Evolutionary conservation across 2,797 vertebrate species (phyloP), one percentile per base, ranked within the genome.

Genomic region (Toxotes lorentzi): DNA sequence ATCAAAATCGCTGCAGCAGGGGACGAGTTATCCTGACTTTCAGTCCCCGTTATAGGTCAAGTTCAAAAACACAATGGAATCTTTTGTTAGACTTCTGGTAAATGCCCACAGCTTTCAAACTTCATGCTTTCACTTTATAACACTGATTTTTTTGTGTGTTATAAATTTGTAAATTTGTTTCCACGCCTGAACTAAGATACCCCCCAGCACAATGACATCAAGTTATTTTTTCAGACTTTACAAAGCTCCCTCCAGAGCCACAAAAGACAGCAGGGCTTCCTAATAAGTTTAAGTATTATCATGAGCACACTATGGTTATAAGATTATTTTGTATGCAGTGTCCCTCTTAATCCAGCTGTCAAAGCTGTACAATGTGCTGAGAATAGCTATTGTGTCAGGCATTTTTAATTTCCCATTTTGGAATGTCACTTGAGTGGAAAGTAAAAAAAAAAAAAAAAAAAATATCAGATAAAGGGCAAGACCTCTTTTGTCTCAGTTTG

Each of bases 391-490:
- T 76, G 79, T 90, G 76, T 86, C 59, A 43, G 70, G 63, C 74
- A 47, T 74, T 79, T 83, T 82, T 79, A 76, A 82, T 79, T 70
- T 83, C 30, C 71, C 58, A 12, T 86, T 85, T 84, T 87, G 65
- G 81, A 86, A 87, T 85, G 82, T 82, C 75, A 82, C 72, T 87
- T 63, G 65, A 86, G 71, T 79, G 67, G 81, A 81, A 88, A 68
- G 73, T 68, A 70, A 58, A 70, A 56, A 70, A 81, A 81, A 73
- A 82, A 81, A 43, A 43, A 13, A 38, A 65, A 59, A 73, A 61
- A 38, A 30, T 0, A 79, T 82, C 67, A 69, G 80, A 88, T 80
- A 79, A 87, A 76, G 85, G 82, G 56, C 78, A 72, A 79, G 81
- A 88, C 78, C 78, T 71, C 82, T 70, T 90, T 86, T 89, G 85